phyloP scores from a whole-genome alignment of 2,113 vertebrate genomes.

The Chloropsis cyanopogon region DNA sequence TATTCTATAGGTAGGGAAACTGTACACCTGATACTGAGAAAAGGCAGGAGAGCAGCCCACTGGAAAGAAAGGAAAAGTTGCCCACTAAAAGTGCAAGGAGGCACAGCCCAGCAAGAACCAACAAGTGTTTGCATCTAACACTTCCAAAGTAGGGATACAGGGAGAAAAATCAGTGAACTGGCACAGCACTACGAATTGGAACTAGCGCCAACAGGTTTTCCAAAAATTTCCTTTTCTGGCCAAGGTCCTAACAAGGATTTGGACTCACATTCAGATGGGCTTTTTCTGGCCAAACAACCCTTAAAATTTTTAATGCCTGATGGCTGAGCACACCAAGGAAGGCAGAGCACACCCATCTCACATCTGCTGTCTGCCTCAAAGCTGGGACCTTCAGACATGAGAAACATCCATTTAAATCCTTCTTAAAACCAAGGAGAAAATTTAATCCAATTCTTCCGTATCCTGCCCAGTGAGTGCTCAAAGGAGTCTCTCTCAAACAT shows the following conservation, averaged over 20 bases:
- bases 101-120: background rate
- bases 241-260: background rate
- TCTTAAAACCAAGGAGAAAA: background rate
- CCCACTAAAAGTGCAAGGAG: background rate
- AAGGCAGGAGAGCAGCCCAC: background rate
- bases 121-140: background rate
- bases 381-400: background rate
- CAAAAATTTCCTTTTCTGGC: background rate
- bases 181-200: background rate
- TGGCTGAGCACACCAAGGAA: background rate
- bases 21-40: background rate
- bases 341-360: background rate
- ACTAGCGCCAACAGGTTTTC: background rate
- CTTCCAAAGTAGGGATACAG: background rate
- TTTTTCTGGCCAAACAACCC: background rate
- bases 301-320: fast-evolving
- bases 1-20: fast-evolving
- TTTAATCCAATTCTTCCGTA: background rate
- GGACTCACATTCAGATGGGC: fast-evolving
- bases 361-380: background rate
- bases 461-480: background rate
- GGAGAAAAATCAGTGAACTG: background rate
- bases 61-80: background rate
- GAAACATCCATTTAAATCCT: background rate
- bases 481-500: background rate